Evolutionary conservation across 2,113 vertebrate genomes (phyloP).

Genomic region (Scopus umbretta): DNA sequence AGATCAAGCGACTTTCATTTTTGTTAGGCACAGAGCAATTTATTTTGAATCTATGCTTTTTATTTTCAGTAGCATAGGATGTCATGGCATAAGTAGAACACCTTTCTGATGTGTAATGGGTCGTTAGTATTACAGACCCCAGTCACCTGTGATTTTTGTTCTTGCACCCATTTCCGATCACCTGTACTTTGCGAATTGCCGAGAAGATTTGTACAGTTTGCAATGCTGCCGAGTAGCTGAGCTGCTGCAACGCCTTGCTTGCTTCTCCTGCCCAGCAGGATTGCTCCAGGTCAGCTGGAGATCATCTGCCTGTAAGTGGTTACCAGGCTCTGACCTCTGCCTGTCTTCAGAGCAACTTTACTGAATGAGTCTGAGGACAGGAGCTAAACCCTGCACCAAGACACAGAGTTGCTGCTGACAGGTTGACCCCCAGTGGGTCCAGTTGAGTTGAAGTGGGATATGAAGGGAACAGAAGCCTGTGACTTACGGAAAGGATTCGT

Average conservation of each 20-base stretch:
- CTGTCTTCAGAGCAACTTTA: not conserved
- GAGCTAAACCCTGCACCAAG: not conserved
- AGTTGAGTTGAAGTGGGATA: not conserved
- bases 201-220: not conserved
- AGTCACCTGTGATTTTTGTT: not conserved
- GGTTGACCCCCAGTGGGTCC: not conserved
- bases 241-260: not conserved
- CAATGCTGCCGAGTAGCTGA: not conserved
- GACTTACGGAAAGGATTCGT: not conserved
- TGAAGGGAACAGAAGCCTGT: not conserved
- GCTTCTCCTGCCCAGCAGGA: not conserved
- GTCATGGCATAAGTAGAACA: not conserved
- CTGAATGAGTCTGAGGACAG: not conserved
- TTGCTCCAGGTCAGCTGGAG: not conserved
- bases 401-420: not conserved
- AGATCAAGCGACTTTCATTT: not conserved
- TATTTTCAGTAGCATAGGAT: not conserved
- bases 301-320: not conserved
- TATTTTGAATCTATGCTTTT: not conserved
- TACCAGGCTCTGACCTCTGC: not conserved
- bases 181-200: not conserved
- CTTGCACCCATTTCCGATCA: not conserved
- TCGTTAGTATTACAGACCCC: not conserved
- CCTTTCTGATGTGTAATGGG: not conserved
- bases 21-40: not conserved